Evolutionary conservation across 2,888 invertebrate genomes (phyloP), one percentile per base, ranked within the genome.

Genomic region (Mesopsocus fuscifrons): DNA sequence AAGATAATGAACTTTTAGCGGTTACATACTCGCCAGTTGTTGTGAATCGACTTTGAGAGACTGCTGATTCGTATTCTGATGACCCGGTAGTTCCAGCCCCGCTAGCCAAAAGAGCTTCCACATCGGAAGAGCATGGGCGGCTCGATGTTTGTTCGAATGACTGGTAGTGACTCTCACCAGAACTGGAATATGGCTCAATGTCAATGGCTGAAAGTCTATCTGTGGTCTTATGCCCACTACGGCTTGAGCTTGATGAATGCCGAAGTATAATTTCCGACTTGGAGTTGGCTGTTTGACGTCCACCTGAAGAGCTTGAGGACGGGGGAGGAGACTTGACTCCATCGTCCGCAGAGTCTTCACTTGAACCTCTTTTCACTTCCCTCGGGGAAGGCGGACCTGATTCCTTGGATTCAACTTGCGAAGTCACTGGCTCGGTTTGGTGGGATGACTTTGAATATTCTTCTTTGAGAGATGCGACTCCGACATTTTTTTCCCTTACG

Each of bases 11-110:
- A 53, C 83, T 83, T 1, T 76, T 77, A 1, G 89, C 89, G 41
- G 87, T 88, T 31, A 76, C 76, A 57, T 84, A 91, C 53, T 89
- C 88, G 49, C 80, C 79, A 1, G 85, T 84, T 15, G 82, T 82
- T 45, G 77, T 66, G 0, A 80, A 80, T 41, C 71, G 69, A 2
- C 74, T 71, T 51, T 81, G 74, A 26, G 87, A 85, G 52, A 77
- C 59, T 3, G 83, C 83, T 15, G 82, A 82, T 54, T 88, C 88
- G 58, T 88, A 89, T 53, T 89, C 87, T 3, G 87, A 85, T 8
- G 57, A 57, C 26, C 55, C 53, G n/a, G 53, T 47, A 9, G 26
- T 70, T 11, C 77, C 79, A 2, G 75, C 75, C 50, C 76, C 60
- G 8, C 60, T 57, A 2, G 63, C 61, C 22, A 67, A 59, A 53